Base-by-base conservation (phyloP, 2,113 vertebrate genomes). In the Sorex fumeus region DNA sequence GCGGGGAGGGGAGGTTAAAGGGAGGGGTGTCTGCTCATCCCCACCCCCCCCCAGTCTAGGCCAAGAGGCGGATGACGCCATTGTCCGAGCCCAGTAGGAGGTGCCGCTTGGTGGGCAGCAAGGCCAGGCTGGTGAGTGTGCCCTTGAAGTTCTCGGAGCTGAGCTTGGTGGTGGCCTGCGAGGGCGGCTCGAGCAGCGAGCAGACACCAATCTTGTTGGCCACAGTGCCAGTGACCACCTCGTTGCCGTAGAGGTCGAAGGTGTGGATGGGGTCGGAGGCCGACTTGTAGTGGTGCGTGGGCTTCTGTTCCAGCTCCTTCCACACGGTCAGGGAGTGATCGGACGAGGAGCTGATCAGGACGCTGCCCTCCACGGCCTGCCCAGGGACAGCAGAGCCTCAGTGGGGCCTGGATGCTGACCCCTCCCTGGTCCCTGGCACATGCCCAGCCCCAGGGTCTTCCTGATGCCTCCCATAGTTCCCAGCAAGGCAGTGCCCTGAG, bases 131-230 rank as follows among this genome's bases (percentile, higher is more conserved):
- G 95, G 99, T 99, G 94, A 99, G 95, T 0, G 99, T 99, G 34
- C 99, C 99, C 4, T 99, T 98, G 97, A 99, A 99, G 97, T 99
- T 99, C 98, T 99, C 99, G 0, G 99, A 99, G 97, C 99, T 99
- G 93, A 99, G 98, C 96, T 99, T 99, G 88, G 99, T 99, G 8
- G 98, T 98, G 95, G 98, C 99, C 94, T 98, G 98, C 32, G 98
- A 96, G 5, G 99, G 98, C 36, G 98, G 98, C 70, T 99, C 99
- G 27, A 98, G 97, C 97, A 99, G 98, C 83, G 99, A 99, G 96
- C 99, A 99, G 95, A 99, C 98, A 0, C 99, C 98, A 0, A 99
- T 99, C 97, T 99, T 99, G 98, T 99, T 99, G 93, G 99, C 98
- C 96, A 99, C 98, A 0, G 99, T 99, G 91, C 99, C 99, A 0